Base-by-base conservation (phyloP, 2,113 vertebrate species). In the Seriola aureovittata region DNA sequence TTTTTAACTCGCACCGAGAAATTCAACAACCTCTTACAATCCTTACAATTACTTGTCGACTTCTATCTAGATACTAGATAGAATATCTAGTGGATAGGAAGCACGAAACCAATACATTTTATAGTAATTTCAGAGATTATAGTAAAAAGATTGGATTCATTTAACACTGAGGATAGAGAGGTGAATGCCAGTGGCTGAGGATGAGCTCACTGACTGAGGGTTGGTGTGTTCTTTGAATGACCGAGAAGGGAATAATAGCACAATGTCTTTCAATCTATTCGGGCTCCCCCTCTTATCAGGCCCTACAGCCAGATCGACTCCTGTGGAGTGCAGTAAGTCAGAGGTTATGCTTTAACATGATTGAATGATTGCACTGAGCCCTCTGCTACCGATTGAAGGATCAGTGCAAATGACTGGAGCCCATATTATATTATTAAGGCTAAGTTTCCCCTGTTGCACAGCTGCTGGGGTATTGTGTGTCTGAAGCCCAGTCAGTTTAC, bases 291-390 rank as follows among this genome's bases (percentile, higher is more conserved):
- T 11, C 9, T 32, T 40, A 10, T 46, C 23, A 58, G 60, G 32
- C 17, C 48, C 32, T 25, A 34, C 12, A 75, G 60, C 19, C 46
- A 29, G 34, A 67, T n/a, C 5, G 12, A 70, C 29, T 34, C 36
- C 14, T 66, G 54, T 36, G 62, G 11, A 44, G 6, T 38, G 69
- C 62, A 77, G 36, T 16, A 32, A 36, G 74, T 85, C 75, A 60
- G 71, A 80, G 81, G 84, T 82, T 66, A 78, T 36, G 40, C 79
- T 88, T 82, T 63, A 76, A 82, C 66, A 71, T 71, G 79, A 89
- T 40, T 88, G 74, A 80, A 50, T 71, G 69, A 82, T 85, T 66
- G 70, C 54, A 59, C 68, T 78, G 63, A 87, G 59, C 81, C 72
- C 5, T 63, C 70, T 60, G 54, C 77, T 72, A 55, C 88, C 34